These are phyloP conservation scores for Meganola albula DNA, from an alignment of 2,888 invertebrate genomes.

Conservation along the genomic window DNA sequence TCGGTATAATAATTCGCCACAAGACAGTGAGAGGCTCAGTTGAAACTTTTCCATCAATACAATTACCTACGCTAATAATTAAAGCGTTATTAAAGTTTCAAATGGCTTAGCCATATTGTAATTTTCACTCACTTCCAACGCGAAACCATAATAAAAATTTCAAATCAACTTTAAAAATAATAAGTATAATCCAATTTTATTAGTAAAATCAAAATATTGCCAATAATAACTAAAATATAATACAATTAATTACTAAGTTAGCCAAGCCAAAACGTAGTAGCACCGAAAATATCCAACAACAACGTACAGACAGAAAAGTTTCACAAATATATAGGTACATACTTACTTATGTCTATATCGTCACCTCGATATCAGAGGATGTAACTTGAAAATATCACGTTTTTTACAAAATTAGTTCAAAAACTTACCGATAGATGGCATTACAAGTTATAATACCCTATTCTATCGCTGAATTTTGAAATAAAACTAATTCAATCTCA, in stretches of 20 bases:
- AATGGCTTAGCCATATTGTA: constrained; percentile 56
- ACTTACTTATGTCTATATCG: no score
- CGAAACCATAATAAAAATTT: constrained; percentile 28
- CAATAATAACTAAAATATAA: constrained; percentile 66
- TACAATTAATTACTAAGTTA: constrained; percentile 69
- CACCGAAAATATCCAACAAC: constrained; percentile 66
- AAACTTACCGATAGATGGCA: no score
- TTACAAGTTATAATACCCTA: no score
- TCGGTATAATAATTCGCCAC: constrained; percentile 29
- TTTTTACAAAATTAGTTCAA: no score
- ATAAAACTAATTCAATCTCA: no score
- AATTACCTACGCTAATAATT: constrained; percentile 58
- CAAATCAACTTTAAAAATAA: constrained; percentile 22
- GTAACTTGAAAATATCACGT: no score
- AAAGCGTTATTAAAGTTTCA: constrained; percentile 56
- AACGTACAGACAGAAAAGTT: constrained; percentile 73
- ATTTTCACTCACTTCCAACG: constrained; percentile 25
- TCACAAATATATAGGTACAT: constrained; percentile 32
- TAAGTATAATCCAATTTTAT: constrained; percentile 36
- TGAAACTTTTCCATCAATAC: constrained; percentile 73
- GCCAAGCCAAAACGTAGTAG: constrained; percentile 73
- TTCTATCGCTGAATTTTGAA: no score
- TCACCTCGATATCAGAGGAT: no score
- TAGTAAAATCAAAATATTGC: constrained; percentile 53
- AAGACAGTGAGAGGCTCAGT: constrained; percentile 58